These are phyloP conservation scores for Plebejus argus DNA, from an alignment of 2,888 invertebrate species.

Conservation along the genomic window DNA sequence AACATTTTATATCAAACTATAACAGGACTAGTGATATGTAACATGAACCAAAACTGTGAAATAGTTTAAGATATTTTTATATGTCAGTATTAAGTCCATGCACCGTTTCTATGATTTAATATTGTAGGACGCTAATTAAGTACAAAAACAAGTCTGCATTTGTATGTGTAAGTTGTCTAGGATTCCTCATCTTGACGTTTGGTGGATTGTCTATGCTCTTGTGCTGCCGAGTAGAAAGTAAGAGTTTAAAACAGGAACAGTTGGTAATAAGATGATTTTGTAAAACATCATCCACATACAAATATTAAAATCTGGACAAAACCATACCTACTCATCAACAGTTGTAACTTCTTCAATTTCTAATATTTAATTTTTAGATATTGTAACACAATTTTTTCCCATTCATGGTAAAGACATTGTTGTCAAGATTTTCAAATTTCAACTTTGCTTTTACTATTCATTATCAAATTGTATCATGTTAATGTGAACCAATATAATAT, in stretches of 20 bases:
- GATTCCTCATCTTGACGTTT: constrained; percentile 39
- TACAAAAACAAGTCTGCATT: constrained; percentile 35
- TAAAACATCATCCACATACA: neutral
- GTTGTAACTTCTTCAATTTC: neutral
- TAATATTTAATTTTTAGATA: constrained; percentile 44
- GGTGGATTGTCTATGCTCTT: constrained; percentile 36
- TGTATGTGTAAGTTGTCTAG: constrained; percentile 26
- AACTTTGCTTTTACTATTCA: constrained; percentile 29
- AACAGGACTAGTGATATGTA: constrained; percentile 20
- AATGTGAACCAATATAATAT: constrained; percentile 26
- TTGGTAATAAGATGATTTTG: neutral
- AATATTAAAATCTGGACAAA: constrained; percentile 5
- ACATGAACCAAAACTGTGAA: constrained; percentile 28
- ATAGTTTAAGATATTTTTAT: constrained; percentile 33
- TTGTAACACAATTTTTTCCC: neutral
- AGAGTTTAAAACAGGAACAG: neutral
- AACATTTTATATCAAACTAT: constrained; percentile 33
- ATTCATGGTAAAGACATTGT: constrained; percentile 29
- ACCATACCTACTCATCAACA: neutral
- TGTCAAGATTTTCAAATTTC: constrained; percentile 23
- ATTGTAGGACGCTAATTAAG: constrained; percentile 40
- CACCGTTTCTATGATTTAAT: constrained; percentile 37
- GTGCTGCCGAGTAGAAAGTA: neutral
- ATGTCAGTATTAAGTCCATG: constrained; percentile 39
- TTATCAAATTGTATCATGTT: constrained; percentile 25